Percentiles rank a stretch among this genome's conserved stretches.
Conservation (phyloP, 2,888 invertebrate species). For the Cheiracanthium punctorium region DNA sequence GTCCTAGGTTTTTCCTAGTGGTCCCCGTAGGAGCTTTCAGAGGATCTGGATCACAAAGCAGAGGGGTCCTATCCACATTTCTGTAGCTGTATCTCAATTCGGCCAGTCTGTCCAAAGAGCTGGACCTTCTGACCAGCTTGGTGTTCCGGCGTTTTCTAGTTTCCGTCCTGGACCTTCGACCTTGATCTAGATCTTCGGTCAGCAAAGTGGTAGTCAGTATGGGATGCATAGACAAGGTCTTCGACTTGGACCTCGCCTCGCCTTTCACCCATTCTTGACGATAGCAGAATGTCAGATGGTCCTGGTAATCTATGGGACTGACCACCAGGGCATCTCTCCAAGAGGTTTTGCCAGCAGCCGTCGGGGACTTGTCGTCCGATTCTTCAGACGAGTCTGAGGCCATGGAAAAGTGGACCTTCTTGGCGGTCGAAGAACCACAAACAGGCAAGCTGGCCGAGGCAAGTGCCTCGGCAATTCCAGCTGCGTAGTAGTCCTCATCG, state of each 20-base stretch:
- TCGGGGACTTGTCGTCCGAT: background rate
- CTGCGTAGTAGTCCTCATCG: background rate
- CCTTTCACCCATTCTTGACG: slow-evolving; percentile 63
- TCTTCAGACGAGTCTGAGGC: slow-evolving; percentile 7
- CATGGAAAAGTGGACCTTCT: slow-evolving; percentile 56
- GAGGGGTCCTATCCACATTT: slow-evolving; percentile 29
- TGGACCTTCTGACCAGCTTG: slow-evolving; percentile 38
- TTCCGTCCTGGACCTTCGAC: slow-evolving; percentile 21
- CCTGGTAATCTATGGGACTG: slow-evolving; percentile 17
- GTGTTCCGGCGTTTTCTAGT: slow-evolving; percentile 23
- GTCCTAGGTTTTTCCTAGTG: background rate
- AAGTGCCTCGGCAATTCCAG: background rate
- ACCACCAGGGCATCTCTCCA: slow-evolving; percentile 49
- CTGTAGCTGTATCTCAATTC: slow-evolving; percentile 32
- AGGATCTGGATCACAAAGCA: slow-evolving; percentile 63
- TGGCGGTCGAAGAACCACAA: background rate
- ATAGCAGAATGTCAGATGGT: slow-evolving; percentile 44
- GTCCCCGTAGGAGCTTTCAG: slow-evolving; percentile 24
- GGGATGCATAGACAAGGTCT: slow-evolving; percentile 23
- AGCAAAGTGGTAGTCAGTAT: slow-evolving; percentile 27
- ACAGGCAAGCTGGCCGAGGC: background rate
- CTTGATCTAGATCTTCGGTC: slow-evolving; percentile 2
- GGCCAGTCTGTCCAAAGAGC: slow-evolving; percentile 53
- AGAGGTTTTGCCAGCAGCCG: slow-evolving; percentile 25
- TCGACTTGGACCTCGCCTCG: slow-evolving; percentile 8